phyloP scores from a whole-genome alignment of 1,140 invertebrate genomes.

The Drosophila ercepeae region DNA sequence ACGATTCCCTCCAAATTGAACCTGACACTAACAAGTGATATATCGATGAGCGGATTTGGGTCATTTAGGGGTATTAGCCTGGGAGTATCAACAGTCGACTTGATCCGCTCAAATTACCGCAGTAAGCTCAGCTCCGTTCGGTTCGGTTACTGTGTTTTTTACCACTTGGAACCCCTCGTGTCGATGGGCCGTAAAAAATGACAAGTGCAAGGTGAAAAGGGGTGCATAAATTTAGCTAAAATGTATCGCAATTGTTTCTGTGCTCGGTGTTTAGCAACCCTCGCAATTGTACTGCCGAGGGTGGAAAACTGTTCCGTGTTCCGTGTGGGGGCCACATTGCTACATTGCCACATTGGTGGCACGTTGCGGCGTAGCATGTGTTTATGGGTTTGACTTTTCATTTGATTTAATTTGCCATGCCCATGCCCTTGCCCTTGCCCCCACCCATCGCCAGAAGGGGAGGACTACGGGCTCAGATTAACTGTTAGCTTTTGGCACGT shows the following conservation, averaged over 20 bases:
- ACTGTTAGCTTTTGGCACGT: conserved; percentile 74
- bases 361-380: conserved; percentile 51
- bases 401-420: conserved; percentile 76
- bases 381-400: conserved; percentile 80
- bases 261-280: conserved; percentile 46
- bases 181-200: conserved; percentile 56
- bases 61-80: conserved; percentile 69
- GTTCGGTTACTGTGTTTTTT: conserved; percentile 23
- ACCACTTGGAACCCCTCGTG: conserved; percentile 23
- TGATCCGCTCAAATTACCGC: conserved; percentile 65
- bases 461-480: conserved; percentile 49
- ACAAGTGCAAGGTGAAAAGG: conserved; percentile 66
- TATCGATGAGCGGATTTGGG: conserved; percentile 71
- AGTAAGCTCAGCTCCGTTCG: conserved; percentile 43
- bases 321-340: conserved; percentile 10
- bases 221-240: conserved; percentile 79
- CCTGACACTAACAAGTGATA: conserved; percentile 70
- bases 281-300: conserved; percentile 21
- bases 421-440: conserved; percentile 12
- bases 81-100: conserved; percentile 41
- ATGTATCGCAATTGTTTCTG: conserved; percentile 76
- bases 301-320: conserved; percentile 15
- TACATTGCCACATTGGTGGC: conserved; percentile 11
- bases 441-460: conserved; percentile 9
- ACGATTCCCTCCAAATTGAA: conserved; percentile 60